Conservation (phyloP, 2,113 vertebrate species). For the Lepidothrix coronata region DNA sequence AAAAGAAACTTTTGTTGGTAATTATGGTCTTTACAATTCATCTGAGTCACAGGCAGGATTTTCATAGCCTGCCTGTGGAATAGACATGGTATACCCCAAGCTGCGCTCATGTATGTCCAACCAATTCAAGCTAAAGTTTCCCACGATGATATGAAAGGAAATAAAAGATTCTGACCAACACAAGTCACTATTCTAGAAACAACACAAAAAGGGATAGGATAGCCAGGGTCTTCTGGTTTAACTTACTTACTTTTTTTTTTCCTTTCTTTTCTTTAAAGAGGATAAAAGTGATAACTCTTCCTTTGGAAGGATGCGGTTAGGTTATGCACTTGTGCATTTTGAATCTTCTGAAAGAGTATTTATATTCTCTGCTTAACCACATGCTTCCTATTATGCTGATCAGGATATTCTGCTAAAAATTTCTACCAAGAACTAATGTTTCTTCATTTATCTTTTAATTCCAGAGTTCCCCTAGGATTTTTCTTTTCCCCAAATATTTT, state of each 20-base stretch:
- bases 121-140: slow-evolving; percentile 54
- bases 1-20: slow-evolving; percentile 48
- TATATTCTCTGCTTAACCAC: background rate
- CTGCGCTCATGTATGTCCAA: slow-evolving; percentile 13
- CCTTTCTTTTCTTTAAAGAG: background rate
- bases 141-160: slow-evolving; percentile 47
- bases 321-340: slow-evolving; percentile 14
- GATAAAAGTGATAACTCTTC: background rate
- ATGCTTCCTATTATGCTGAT: background rate
- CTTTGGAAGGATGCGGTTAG: background rate
- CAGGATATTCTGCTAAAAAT: background rate
- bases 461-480: background rate
- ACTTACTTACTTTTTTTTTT: no score
- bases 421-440: background rate
- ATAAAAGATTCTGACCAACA: slow-evolving; percentile 37
- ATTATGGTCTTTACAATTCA: slow-evolving; percentile 12
- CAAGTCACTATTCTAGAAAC: slow-evolving; percentile 41
- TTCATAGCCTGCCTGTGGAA: slow-evolving; percentile 39
- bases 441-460: slow-evolving; percentile 17
- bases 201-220: slow-evolving; percentile 24
- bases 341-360: background rate
- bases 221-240: background rate
- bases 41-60: slow-evolving; percentile 41
- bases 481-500: background rate
- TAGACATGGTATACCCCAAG: slow-evolving; percentile 15